A percentile compares a stretch with the other conserved stretches of the same genome.
These are phyloP conservation scores for Cremastinae sp. DNA, from an alignment of 2,888 invertebrate genomes.

Conservation along the genomic window DNA sequence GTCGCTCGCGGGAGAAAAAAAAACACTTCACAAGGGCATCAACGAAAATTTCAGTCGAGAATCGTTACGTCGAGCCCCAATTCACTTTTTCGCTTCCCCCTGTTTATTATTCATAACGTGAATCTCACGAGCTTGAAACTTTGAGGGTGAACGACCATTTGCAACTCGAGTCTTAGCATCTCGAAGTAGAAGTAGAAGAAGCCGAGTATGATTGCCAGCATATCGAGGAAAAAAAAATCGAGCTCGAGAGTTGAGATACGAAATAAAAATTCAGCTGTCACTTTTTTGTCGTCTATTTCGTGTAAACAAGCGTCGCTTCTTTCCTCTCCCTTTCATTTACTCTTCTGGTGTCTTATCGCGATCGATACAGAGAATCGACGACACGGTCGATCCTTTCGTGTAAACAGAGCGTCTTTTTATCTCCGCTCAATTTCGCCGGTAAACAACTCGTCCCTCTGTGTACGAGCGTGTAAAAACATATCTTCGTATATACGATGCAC, in stretches of 20 bases:
- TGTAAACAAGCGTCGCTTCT: conserved; percentile 1
- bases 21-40: neutral
- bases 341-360: neutral
- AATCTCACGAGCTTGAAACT: conserved; percentile 73
- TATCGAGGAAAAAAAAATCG: conserved; percentile 47
- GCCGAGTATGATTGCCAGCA: conserved; percentile 73
- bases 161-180: conserved; percentile 73
- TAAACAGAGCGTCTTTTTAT: neutral
- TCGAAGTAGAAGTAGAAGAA: conserved; percentile 74
- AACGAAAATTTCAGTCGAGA: too few species aligned
- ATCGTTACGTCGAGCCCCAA: neutral
- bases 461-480: neutral
- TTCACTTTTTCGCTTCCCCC: neutral
- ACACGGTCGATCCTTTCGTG: too few species aligned
- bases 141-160: conserved; percentile 72
- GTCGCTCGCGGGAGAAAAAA: too few species aligned
- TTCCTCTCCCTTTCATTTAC: neutral
- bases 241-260: neutral
- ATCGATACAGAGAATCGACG: conserved; percentile 1
- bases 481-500: neutral
- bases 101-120: conserved; percentile 64
- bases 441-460: neutral
- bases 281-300: conserved; percentile 5
- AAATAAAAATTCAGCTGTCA: neutral
- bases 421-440: conserved; percentile 7